phyloP scores from a whole-genome alignment of 2,797 vertebrate species.

The Darevskia nairensis region DNA sequence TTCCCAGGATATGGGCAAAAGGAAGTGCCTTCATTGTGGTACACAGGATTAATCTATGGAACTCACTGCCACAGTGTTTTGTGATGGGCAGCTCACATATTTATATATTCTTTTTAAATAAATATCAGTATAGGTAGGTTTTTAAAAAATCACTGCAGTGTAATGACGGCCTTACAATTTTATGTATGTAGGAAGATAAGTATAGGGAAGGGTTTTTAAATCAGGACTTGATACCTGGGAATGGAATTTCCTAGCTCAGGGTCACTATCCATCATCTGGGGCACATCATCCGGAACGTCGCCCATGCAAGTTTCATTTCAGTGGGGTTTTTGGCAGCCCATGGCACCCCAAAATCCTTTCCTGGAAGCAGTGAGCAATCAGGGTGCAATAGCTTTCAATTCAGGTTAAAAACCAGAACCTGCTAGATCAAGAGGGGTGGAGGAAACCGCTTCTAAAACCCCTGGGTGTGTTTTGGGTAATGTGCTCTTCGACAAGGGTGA shows the following conservation, averaged over 20 bases:
- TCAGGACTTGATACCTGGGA: too few relatives aligned
- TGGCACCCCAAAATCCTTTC: background rate
- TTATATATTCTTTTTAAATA: background rate
- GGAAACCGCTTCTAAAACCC: too few relatives aligned
- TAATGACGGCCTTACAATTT: too few relatives aligned
- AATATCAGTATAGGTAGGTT: background rate
- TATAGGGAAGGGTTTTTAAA: too few relatives aligned
- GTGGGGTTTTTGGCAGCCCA: background rate
- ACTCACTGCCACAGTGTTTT: background rate
- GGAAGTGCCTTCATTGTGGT: background rate
- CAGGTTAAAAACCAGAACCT: background rate
- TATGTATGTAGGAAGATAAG: too few relatives aligned
- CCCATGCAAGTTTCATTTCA: background rate
- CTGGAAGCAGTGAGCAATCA: background rate
- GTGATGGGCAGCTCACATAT: background rate
- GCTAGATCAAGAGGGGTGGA: too few relatives aligned
- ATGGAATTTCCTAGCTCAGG: too few relatives aligned
- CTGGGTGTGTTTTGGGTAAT: background rate
- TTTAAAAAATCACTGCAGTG: too few relatives aligned
- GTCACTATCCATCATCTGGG: too few relatives aligned
- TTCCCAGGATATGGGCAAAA: background rate
- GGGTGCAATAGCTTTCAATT: background rate
- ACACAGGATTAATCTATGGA: background rate
- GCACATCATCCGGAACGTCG: too few relatives aligned
- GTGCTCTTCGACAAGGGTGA: background rate